phyloP scores from a whole-genome alignment of 2,113 vertebrate species.

The Alligator sinensis region DNA sequence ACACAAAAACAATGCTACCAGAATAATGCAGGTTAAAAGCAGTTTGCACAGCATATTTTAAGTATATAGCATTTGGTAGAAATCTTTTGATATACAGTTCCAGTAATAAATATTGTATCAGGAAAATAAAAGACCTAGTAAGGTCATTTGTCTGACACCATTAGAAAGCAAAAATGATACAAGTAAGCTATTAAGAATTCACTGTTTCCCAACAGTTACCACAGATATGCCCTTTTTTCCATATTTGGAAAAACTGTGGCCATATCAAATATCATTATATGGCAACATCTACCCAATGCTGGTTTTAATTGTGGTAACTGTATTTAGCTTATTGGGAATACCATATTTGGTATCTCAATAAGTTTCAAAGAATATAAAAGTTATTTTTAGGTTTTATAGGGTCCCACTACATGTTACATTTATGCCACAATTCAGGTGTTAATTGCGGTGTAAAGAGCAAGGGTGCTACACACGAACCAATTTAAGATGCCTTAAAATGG shows the following conservation, averaged over 20 bases:
- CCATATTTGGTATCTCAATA: not conserved
- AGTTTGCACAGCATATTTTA: not conserved
- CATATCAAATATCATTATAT: not conserved
- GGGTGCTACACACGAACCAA: no score
- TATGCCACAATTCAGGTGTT: not conserved
- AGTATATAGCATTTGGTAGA: not conserved
- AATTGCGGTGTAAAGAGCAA: no score
- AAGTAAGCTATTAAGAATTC: not conserved
- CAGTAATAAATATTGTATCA: not conserved
- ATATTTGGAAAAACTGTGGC: not conserved
- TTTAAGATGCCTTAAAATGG: no score
- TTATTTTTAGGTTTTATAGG: not conserved
- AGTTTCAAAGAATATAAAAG: not conserved
- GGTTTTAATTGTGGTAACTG: not conserved
- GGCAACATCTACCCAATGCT: not conserved
- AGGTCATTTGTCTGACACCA: not conserved
- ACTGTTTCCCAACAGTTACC: not conserved
- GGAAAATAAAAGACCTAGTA: not conserved
- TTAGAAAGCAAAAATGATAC: not conserved
- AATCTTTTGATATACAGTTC: not conserved
- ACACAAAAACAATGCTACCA: no score
- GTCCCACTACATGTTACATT: not conserved
- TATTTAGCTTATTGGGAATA: not conserved
- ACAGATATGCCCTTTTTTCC: not conserved
- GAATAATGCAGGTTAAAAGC: not conserved